A percentile compares a stretch with the other conserved stretches of the same genome.
Evolutionary conservation across 2,888 invertebrate genomes (phyloP).

Genomic region (Aplocera efformata): DNA sequence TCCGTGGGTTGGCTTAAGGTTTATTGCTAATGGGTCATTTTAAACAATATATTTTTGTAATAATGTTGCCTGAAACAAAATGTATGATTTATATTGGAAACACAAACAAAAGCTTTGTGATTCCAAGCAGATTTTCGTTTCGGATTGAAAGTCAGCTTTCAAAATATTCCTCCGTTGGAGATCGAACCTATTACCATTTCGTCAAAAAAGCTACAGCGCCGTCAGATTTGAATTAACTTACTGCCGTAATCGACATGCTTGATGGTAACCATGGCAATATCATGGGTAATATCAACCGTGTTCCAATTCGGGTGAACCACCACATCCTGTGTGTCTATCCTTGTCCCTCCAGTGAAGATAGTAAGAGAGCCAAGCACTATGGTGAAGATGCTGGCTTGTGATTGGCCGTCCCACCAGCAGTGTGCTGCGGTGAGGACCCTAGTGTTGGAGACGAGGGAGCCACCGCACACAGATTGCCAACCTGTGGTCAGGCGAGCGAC

Average conservation of each 20-base stretch:
- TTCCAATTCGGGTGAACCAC: constrained; percentile 55
- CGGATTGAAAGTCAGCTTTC: too few species aligned
- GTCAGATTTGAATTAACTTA: constrained; percentile 38
- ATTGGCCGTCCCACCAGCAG: constrained; percentile 67
- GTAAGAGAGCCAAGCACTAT: constrained; percentile 60
- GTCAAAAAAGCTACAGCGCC: too few species aligned
- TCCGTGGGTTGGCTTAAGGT: too few species aligned
- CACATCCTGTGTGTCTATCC: constrained; percentile 47
- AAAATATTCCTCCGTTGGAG: too few species aligned
- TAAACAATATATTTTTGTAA: too few species aligned
- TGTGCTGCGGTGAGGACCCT: constrained; percentile 65
- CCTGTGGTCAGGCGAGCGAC: constrained; percentile 49
- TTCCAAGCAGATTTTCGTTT: too few species aligned
- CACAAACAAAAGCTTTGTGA: too few species aligned
- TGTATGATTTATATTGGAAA: too few species aligned
- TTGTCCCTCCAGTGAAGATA: constrained; percentile 62
- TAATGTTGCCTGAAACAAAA: too few species aligned
- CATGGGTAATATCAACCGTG: constrained; percentile 40
- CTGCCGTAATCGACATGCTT: constrained; percentile 43
- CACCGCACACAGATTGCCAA: constrained; percentile 61
- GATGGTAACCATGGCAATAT: constrained; percentile 58
- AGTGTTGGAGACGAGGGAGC: constrained; percentile 54
- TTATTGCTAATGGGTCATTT: too few species aligned
- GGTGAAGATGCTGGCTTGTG: constrained; percentile 51
- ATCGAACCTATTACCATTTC: too few species aligned